Base-by-base conservation (phyloP, 2,888 invertebrate genomes). In the Pilophorus perplexus region DNA sequence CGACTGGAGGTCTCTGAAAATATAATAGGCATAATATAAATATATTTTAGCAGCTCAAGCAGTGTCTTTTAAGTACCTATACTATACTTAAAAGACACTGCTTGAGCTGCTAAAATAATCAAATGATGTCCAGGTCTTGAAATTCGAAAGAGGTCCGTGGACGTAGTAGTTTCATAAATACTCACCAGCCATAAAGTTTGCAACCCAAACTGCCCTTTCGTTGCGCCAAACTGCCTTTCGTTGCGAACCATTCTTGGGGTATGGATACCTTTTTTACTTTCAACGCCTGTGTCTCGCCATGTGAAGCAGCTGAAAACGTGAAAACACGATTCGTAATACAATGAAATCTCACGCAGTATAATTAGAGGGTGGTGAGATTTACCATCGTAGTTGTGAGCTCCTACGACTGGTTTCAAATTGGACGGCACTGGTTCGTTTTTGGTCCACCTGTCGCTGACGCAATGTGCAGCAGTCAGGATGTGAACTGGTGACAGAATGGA, bases 381-480 rank as follows among this genome's bases (percentile, higher is more conserved):
- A 33, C 33, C 33, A 33, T 33, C 33, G 6, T 8, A 10, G 3
- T 25, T 10, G 40, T 50, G 50, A 22, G 48, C 38, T 16, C 50
- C 50, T 4, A 64, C 50, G 37, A 50, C 64, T 12, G 64, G 38
- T 38, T 33, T 27, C n/a, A 59, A 16, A 6, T 12, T 14, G 8
- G 22, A 12, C 10, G 59, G 59, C 5, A 23, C 16, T 2, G 59
- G 59, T 18, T 23, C 20, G 16, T 4, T 42, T 27, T 59, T 59
- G 14, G n/a, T 12, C n/a, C 16, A 5, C 3, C 44, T 59, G 59
- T 23, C 23, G 23, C 40, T 40, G 23, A 50, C 50, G 38, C 64
- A 64, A 23, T 64, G 64, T n/a, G 64, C 64, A 1, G 64, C 64
- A 12, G 64, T 64, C 20, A 64, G 22, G 14, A 64, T 37, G 38